Percentiles rank a stretch among this genome's conserved stretches.
Evolutionary conservation across 2,888 invertebrate species (phyloP).

Genomic region (Agrotis clavis): DNA sequence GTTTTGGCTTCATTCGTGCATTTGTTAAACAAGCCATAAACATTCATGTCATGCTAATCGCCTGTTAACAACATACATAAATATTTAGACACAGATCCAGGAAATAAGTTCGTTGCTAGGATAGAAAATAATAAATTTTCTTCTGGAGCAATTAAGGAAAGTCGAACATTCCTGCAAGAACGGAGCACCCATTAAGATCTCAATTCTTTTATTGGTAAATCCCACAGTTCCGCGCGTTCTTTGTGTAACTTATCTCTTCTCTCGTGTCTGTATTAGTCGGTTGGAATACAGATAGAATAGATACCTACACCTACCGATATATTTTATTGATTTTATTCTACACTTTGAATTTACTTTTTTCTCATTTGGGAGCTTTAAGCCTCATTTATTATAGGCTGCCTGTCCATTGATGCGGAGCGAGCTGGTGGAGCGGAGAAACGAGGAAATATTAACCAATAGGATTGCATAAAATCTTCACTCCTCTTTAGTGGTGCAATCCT

Average conservation of each 20-base stretch:
- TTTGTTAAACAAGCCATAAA: constrained; percentile 14
- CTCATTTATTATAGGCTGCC: too few relatives aligned
- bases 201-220: constrained; percentile 12
- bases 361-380: too few relatives aligned
- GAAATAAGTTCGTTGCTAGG: background rate
- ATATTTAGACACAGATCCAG: background rate
- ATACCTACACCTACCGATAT: too few relatives aligned
- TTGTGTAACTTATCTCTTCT: background rate
- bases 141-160: constrained; percentile 26
- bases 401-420: too few relatives aligned
- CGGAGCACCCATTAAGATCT: constrained; percentile 25
- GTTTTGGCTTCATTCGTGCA: constrained; percentile 19
- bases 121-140: background rate
- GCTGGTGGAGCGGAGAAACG: too few relatives aligned
- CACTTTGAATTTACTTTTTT: background rate
- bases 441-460: too few relatives aligned
- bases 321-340: background rate
- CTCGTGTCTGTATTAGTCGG: background rate
- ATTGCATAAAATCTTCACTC: too few relatives aligned
- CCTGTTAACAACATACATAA: background rate
- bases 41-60: background rate
- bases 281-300: background rate
- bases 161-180: constrained; percentile 13
- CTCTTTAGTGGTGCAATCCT: too few relatives aligned
- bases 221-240: background rate